Evolutionary conservation across 2,797 vertebrate species (phyloP).

Genomic region (Phaenicophaeus curvirostris): DNA sequence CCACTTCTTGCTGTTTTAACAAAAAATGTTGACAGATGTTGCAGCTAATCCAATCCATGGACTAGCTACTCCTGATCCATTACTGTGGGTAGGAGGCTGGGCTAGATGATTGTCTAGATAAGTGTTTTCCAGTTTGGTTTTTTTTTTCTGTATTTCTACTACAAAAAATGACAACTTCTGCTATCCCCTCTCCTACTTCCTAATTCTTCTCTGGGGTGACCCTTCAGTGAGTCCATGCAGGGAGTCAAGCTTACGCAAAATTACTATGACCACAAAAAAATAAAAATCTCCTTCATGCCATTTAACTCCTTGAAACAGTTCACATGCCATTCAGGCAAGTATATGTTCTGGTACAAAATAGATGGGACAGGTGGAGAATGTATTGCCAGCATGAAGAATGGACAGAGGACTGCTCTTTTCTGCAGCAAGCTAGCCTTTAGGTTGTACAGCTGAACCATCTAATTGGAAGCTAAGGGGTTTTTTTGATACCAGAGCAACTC

Average conservation of each 20-base stretch:
- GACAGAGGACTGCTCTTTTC: neutral
- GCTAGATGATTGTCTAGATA: neutral
- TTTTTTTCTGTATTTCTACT: neutral
- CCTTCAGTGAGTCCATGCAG: neutral
- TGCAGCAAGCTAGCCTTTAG: neutral
- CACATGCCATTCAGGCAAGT: neutral
- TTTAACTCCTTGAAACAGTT: neutral
- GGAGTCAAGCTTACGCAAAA: neutral
- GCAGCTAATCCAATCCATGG: neutral
- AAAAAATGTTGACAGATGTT: neutral
- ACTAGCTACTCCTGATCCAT: neutral
- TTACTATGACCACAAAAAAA: neutral
- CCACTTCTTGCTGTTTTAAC: neutral
- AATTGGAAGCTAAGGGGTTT: neutral
- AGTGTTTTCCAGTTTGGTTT: too few relatives aligned
- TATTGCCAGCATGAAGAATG: neutral
- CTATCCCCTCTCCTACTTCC: neutral
- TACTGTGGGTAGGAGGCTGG: neutral
- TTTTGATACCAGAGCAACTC: neutral
- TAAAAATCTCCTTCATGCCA: accelerated
- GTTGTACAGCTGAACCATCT: neutral
- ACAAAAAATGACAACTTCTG: neutral
- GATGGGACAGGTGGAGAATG: neutral
- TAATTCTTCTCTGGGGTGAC: neutral
- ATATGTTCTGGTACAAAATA: neutral